Percentiles rank a stretch among this genome's conserved stretches.
Evolutionary conservation across 2,113 vertebrate species (phyloP).

Genomic region (Trinectes maculatus): DNA sequence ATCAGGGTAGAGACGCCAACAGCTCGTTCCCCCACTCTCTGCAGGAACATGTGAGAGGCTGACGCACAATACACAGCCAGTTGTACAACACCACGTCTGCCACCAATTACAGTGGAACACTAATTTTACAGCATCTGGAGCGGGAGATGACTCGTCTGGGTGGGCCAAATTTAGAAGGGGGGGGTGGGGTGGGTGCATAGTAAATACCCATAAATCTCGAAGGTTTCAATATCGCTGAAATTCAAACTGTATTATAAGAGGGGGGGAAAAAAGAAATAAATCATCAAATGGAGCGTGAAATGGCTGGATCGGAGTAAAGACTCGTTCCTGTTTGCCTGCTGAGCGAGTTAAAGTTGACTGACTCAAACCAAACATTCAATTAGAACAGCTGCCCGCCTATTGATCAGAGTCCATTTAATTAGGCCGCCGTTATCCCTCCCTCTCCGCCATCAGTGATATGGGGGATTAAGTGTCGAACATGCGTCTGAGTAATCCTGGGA

Average conservation of each 20-base stretch:
- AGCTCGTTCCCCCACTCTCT: slow-evolving; percentile 29
- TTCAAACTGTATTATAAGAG: neutral
- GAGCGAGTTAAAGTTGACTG: slow-evolving; percentile 40
- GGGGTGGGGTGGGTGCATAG: too few relatives aligned
- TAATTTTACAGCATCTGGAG: slow-evolving; percentile 55
- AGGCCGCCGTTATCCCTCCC: slow-evolving; percentile 60
- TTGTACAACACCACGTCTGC: slow-evolving; percentile 20
- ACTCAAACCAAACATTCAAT: slow-evolving; percentile 56
- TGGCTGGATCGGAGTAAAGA: neutral
- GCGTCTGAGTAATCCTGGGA: slow-evolving; percentile 70
- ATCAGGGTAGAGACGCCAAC: slow-evolving; percentile 57
- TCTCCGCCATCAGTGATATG: slow-evolving; percentile 61
- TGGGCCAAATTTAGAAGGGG: slow-evolving; percentile 30
- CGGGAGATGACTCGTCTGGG: slow-evolving; percentile 13
- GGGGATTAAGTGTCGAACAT: slow-evolving; percentile 77
- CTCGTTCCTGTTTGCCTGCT: slow-evolving; percentile 13
- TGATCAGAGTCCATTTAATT: slow-evolving; percentile 79
- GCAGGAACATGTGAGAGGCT: slow-evolving; percentile 37
- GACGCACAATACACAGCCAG: slow-evolving; percentile 16
- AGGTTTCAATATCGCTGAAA: neutral
- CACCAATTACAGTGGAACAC: slow-evolving; percentile 28
- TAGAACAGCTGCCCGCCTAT: slow-evolving; percentile 62
- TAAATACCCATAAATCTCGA: too few relatives aligned
- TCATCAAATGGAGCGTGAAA: neutral
- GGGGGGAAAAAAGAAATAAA: neutral